These are phyloP conservation scores for Matsumurasca onukii DNA, from an alignment of 1,140 invertebrate species.

Conservation along the genomic window DNA sequence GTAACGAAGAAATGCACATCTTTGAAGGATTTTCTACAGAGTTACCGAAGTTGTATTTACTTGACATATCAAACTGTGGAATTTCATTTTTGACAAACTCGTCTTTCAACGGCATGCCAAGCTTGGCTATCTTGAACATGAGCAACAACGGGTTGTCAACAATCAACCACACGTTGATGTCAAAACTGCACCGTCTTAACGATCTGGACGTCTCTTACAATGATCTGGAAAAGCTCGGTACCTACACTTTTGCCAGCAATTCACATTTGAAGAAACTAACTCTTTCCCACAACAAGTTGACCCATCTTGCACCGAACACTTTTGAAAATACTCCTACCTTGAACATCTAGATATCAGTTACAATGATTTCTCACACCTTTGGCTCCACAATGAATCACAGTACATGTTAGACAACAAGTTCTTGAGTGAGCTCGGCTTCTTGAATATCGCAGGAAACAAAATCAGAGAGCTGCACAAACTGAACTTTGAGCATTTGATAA, in stretches of 20 bases:
- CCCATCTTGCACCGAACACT: conserved; percentile 60
- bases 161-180: conserved; percentile 46
- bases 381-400: conserved; percentile 56
- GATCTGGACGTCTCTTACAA: conserved; percentile 71
- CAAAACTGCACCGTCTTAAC: conserved; percentile 56
- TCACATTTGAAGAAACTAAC: conserved; percentile 62
- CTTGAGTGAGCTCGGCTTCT: conserved; percentile 42
- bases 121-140: conserved; percentile 60
- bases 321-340: conserved; percentile 60
- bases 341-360: conserved; percentile 63
- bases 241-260: conserved; percentile 61
- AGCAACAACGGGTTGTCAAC: conserved; percentile 54
- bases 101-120: conserved; percentile 65
- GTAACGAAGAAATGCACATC: conserved; percentile 61
- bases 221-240: conserved; percentile 55
- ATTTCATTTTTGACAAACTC: conserved; percentile 58
- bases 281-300: conserved; percentile 68
- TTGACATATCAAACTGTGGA: conserved; percentile 68
- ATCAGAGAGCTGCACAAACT: conserved; percentile 34
- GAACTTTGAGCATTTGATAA: conserved; percentile 34
- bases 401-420: conserved; percentile 55
- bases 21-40: conserved; percentile 57
- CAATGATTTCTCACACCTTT: conserved; percentile 61
- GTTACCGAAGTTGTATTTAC: conserved; percentile 60
- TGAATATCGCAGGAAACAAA: conserved; percentile 42